These are phyloP conservation scores for Nothoprocta pentlandii DNA, from an alignment of 2,113 vertebrate species.

Conservation along the genomic window DNA sequence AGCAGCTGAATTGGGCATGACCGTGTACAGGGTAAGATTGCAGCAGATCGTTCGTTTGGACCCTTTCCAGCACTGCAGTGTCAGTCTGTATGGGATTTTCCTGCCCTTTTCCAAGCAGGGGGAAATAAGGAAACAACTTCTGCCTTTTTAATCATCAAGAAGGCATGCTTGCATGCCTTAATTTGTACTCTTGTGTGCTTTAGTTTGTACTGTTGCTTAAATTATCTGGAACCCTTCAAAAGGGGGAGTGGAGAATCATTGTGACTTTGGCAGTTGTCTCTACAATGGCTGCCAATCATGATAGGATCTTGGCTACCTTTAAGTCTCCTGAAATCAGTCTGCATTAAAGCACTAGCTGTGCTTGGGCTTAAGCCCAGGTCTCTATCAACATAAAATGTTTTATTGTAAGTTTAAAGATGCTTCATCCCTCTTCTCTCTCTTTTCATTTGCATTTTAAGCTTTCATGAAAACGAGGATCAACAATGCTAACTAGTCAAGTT, in stretches of 20 bases:
- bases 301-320: conserved; percentile 74
- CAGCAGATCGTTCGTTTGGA: background rate
- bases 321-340: conserved; percentile 76
- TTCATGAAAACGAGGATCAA: conserved; percentile 60
- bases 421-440: conserved; percentile 66
- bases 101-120: background rate
- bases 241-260: conserved; percentile 56
- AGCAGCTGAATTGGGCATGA: background rate
- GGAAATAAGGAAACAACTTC: background rate
- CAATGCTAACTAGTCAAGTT: background rate
- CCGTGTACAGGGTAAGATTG: background rate
- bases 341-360: conserved; percentile 76
- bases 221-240: conserved; percentile 73
- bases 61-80: background rate
- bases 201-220: conserved; percentile 48
- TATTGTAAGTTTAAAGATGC: conserved; percentile 74
- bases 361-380: conserved; percentile 76
- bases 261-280: conserved; percentile 74
- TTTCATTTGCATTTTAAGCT: conserved; percentile 73
- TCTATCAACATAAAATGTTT: conserved; percentile 80
- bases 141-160: background rate
- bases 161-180: background rate
- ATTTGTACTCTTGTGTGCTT: conserved; percentile 26
- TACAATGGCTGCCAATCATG: conserved; percentile 70
- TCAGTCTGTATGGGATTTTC: background rate